Conservation (phyloP, 1,140 invertebrate species). For the Lordiphosa stackelbergi region DNA sequence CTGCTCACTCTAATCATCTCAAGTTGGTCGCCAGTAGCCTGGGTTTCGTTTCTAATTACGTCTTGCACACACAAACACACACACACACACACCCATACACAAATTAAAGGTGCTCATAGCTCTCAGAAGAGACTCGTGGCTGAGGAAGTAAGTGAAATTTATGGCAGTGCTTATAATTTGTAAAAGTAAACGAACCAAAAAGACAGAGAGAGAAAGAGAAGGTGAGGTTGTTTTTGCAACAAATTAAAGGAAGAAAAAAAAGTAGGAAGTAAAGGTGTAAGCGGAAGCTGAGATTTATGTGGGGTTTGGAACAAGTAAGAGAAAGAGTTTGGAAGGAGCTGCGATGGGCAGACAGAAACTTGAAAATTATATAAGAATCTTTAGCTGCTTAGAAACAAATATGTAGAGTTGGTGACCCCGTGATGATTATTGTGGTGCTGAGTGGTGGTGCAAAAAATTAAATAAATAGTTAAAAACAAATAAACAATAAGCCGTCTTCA, state of each 20-base stretch:
- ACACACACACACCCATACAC: background rate
- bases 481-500: too few relatives aligned
- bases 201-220: conserved; percentile 7
- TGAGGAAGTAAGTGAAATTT: conserved; percentile 58
- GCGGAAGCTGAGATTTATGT: conserved; percentile 41
- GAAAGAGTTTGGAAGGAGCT: too few relatives aligned
- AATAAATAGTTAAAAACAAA: too few relatives aligned
- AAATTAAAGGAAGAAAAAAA: conserved; percentile 41
- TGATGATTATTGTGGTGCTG: too few relatives aligned
- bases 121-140: conserved; percentile 11
- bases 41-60: conserved; percentile 60
- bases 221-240: conserved; percentile 45
- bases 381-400: too few relatives aligned
- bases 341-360: too few relatives aligned
- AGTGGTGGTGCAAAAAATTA: too few relatives aligned
- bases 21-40: conserved; percentile 27
- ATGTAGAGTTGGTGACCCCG: too few relatives aligned
- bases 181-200: conserved; percentile 39
- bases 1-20: conserved; percentile 12
- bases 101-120: conserved; percentile 6
- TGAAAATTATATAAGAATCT: too few relatives aligned
- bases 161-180: conserved; percentile 70
- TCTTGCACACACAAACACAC: conserved; percentile 4
- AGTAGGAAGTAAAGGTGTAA: conserved; percentile 19
- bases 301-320: background rate